Evolutionary conservation across 92 coral and sea anemone species (phyloP).

Genomic region (Paramuricea clavata): DNA sequence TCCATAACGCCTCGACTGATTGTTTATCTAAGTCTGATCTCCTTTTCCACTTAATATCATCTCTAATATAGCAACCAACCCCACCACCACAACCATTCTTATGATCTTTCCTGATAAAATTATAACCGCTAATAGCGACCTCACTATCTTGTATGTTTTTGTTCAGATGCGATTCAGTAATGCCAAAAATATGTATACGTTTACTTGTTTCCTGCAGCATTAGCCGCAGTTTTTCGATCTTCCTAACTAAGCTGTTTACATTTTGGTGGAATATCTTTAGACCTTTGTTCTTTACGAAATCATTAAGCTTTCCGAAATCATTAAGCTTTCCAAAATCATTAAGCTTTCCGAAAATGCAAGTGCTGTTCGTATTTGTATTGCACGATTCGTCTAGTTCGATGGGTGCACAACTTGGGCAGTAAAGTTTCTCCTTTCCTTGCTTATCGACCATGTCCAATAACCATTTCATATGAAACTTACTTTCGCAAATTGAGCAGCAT

Average conservation of each 20-base stretch:
- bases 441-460: neutral
- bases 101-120: conserved; percentile 21
- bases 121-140: conserved; percentile 7
- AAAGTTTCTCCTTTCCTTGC: conserved; percentile 9
- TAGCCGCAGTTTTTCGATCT: neutral
- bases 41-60: neutral
- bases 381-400: neutral
- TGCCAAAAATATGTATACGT: neutral
- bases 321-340: conserved; percentile 7
- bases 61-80: conserved; percentile 10
- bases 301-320: neutral
- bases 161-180: neutral
- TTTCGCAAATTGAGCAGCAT: neutral
- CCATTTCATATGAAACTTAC: neutral
- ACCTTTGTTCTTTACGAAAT: neutral
- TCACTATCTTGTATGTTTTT: neutral
- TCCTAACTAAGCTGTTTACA: neutral
- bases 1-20: no score
- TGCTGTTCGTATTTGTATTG: neutral
- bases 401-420: neutral
- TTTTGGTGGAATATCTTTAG: conserved; percentile 25
- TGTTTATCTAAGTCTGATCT: neutral
- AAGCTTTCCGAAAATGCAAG: neutral
- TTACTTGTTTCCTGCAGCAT: conserved; percentile 7
- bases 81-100: neutral